Percentiles rank a stretch among this genome's conserved stretches.
These are phyloP conservation scores for Pandion haliaetus DNA, from an alignment of 2,113 vertebrate genomes.

Conservation along the genomic window DNA sequence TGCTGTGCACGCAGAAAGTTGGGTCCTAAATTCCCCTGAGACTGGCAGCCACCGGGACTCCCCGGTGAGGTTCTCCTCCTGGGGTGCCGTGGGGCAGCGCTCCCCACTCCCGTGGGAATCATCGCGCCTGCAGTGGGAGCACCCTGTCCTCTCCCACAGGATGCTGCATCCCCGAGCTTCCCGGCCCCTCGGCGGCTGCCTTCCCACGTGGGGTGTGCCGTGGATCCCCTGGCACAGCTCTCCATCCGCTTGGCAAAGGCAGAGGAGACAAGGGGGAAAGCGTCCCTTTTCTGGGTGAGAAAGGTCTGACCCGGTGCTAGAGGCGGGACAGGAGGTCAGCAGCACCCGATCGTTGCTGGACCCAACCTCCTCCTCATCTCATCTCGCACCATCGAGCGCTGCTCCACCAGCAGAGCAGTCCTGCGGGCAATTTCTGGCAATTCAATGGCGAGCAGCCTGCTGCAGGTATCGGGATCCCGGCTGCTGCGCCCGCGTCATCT, in stretches of 20 bases:
- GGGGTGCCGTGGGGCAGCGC: accelerated
- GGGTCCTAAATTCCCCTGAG: not conserved
- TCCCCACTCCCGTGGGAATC: not conserved
- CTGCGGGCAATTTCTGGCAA: not conserved
- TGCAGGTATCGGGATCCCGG: accelerated
- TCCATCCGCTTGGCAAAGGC: accelerated
- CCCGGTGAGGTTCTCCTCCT: not conserved
- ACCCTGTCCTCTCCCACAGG: accelerated
- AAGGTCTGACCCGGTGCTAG: not conserved
- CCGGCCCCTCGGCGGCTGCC: not conserved
- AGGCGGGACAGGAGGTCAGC: not conserved
- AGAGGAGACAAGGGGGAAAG: not conserved
- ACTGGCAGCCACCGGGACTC: not conserved
- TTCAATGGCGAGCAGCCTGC: accelerated
- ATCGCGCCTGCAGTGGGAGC: accelerated
- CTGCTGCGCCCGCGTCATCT: accelerated
- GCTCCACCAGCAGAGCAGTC: not conserved
- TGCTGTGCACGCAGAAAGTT: not conserved
- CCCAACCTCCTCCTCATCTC: not conserved
- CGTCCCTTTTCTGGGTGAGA: too few relatives aligned
- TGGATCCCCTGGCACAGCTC: not conserved
- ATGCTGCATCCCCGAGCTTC: not conserved
- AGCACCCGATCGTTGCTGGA: not conserved
- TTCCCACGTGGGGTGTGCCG: accelerated
- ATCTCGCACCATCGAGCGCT: accelerated